Evolutionary conservation across 92 coral and sea anemone species (phyloP).

Genomic region (Diadumene lineata): DNA sequence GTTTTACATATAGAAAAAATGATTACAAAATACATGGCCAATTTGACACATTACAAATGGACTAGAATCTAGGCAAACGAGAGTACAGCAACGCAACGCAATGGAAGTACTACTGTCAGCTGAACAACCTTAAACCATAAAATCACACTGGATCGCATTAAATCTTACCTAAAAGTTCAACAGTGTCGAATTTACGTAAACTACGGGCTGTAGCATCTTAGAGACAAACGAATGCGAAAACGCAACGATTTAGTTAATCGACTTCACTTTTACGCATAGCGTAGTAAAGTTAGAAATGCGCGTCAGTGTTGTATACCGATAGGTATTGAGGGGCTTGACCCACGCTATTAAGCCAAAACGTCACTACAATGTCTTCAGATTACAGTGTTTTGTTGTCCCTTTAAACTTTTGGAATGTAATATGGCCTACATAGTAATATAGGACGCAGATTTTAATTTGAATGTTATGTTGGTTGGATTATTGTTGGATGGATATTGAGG

Average conservation of each 20-base stretch:
- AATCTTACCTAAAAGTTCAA: neutral
- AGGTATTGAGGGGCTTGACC: too few species aligned
- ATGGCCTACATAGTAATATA: too few species aligned
- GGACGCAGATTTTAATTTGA: too few species aligned
- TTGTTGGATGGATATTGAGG: too few species aligned
- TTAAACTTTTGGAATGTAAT: neutral
- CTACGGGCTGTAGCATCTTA: too few species aligned
- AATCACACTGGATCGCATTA: neutral
- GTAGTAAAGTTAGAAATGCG: neutral
- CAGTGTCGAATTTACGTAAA: neutral
- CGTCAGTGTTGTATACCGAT: too few species aligned
- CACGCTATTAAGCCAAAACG: neutral
- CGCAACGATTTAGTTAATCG: neutral
- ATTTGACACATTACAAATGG: too few species aligned
- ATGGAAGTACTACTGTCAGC: neutral
- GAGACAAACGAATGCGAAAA: neutral
- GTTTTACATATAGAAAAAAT: too few species aligned
- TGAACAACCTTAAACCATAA: neutral
- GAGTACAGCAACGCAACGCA: neutral
- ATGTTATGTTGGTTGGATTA: too few species aligned
- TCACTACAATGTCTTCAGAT: neutral
- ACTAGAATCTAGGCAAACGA: neutral
- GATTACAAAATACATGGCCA: too few species aligned
- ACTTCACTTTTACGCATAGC: neutral
- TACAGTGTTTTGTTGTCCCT: neutral